A percentile compares a stretch with the other conserved stretches of the same genome.
These are phyloP conservation scores for Cossypha niveicapilla DNA, from an alignment of 2,797 vertebrate species.

Conservation along the genomic window DNA sequence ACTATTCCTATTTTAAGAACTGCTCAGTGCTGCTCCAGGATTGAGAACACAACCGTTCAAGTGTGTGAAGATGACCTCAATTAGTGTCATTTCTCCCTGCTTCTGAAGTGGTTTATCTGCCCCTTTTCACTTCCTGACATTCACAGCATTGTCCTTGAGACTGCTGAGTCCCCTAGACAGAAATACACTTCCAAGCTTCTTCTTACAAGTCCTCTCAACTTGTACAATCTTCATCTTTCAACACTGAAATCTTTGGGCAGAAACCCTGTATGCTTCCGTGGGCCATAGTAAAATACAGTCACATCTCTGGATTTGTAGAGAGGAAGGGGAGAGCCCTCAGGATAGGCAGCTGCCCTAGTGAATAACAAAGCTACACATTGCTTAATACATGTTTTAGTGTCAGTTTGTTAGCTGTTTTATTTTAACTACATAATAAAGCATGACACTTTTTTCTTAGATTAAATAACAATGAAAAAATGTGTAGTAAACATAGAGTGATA, in stretches of 20 bases:
- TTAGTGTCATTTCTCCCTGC: not conserved
- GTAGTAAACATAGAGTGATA: not conserved
- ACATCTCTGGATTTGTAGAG: not conserved
- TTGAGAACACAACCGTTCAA: not conserved
- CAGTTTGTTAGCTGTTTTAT: rapidly evolving
- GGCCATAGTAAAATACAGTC: not conserved
- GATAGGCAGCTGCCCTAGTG: not conserved
- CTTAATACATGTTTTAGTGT: not conserved
- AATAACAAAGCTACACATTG: not conserved
- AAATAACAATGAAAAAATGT: not conserved
- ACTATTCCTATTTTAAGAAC: not conserved
- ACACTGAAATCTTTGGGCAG: not conserved
- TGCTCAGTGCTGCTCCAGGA: not conserved
- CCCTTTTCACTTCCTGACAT: not conserved
- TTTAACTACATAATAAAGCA: not conserved
- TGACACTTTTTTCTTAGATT: not conserved
- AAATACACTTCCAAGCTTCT: not conserved
- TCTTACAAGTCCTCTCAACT: not conserved
- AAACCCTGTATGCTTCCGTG: not conserved
- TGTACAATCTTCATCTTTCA: not conserved
- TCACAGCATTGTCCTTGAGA: not conserved
- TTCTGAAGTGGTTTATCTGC: not conserved
- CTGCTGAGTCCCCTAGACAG: not conserved
- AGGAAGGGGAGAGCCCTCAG: not conserved
- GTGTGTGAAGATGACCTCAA: not conserved